Evolutionary conservation across 2,888 invertebrate species (phyloP).

Genomic region (Gortyna flavago): DNA sequence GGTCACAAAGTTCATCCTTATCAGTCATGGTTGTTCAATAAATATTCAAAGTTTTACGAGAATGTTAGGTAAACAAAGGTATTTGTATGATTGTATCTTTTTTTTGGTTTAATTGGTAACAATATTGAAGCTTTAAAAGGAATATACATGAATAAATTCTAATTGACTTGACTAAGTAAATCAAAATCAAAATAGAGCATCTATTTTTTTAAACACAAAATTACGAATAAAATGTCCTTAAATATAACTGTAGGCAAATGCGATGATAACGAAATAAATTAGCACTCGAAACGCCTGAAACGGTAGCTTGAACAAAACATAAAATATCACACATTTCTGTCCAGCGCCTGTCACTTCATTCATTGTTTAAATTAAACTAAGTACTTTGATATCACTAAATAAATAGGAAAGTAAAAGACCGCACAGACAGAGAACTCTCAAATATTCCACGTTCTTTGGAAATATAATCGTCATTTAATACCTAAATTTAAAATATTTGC

Average conservation of each 20-base stretch:
- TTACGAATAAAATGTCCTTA: too few relatives aligned
- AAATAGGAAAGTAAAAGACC: conserved; percentile 46
- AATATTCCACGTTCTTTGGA: not conserved
- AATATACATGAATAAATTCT: not conserved
- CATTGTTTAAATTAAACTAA: conserved; percentile 38
- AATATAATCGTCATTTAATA: not conserved
- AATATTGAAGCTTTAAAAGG: not conserved
- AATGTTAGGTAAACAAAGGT: not conserved
- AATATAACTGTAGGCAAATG: not conserved
- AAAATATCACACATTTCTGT: conserved; percentile 47
- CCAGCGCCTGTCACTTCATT: conserved; percentile 35
- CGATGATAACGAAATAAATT: not conserved
- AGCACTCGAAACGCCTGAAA: not conserved
- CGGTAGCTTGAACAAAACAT: not conserved
- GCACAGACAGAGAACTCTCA: not conserved
- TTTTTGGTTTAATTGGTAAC: not conserved
- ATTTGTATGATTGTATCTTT: not conserved
- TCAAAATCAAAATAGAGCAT: not conserved
- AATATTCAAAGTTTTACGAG: conserved; percentile 1
- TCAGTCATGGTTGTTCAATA: conserved; percentile 34
- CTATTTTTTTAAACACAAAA: not conserved
- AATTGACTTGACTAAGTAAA: not conserved
- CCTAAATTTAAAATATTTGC: not conserved
- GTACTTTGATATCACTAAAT: conserved; percentile 57
- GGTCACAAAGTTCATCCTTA: conserved; percentile 1